Percentiles rank a stretch among this genome's conserved stretches.
phyloP scores from a whole-genome alignment of 2,113 vertebrate genomes.

The Micromys minutus region DNA sequence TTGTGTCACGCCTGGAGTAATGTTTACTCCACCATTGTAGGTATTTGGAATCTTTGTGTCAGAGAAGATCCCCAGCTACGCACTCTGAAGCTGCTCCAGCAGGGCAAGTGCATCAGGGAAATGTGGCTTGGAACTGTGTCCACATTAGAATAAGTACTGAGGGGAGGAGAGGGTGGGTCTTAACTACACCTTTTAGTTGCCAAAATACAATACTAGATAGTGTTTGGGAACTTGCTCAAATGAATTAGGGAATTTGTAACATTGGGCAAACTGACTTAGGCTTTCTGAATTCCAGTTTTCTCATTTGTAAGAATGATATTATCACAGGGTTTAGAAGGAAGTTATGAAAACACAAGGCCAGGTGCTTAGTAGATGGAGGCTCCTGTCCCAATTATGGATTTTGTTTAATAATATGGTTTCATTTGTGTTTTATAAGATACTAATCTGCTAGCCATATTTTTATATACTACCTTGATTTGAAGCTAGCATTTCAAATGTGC shows the following conservation, averaged over 20 bases:
- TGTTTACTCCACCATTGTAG: conserved; percentile 73
- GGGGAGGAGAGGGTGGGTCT: neutral
- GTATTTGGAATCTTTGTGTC: conserved; percentile 69
- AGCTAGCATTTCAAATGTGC: neutral
- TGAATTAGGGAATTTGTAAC: conserved; percentile 35
- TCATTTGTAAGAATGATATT: conserved; percentile 6
- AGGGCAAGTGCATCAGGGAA: conserved; percentile 59
- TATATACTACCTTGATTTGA: neutral
- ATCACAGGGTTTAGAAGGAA: conserved; percentile 17
- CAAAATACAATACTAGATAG: neutral
- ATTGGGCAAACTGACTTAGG: conserved; percentile 23
- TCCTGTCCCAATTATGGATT: neutral
- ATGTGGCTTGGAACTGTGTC: conserved; percentile 50
- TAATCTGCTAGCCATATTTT: neutral
- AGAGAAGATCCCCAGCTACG: conserved; percentile 59
- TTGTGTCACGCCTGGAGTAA: conserved; percentile 63
- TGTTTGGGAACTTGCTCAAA: conserved; percentile 42
- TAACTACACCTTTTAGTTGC: neutral
- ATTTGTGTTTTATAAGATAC: neutral
- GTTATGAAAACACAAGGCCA: neutral
- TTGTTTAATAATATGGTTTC: neutral
- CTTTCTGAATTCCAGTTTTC: neutral
- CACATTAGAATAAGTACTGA: neutral
- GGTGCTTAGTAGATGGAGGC: neutral
- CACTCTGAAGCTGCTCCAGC: neutral